Conservation (phyloP, 2,797 vertebrate genomes). For the Monodelphis domestica region DNA sequence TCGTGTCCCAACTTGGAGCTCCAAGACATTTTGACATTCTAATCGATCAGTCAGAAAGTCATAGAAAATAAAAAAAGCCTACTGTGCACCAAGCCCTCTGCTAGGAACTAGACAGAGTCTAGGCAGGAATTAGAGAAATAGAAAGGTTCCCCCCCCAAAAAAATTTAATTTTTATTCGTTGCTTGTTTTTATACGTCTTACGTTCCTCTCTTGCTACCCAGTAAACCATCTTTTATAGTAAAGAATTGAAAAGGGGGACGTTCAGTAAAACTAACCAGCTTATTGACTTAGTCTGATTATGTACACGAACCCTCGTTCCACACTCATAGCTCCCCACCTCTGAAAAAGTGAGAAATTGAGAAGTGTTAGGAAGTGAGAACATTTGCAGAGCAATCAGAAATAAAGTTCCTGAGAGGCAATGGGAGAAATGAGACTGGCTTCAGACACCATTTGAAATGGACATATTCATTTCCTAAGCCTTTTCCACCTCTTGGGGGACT, state of each 20-base stretch:
- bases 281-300: not conserved
- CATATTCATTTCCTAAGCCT: not conserved
- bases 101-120: conserved; percentile 10
- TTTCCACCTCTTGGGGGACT: not conserved
- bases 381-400: not conserved
- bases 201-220: not conserved
- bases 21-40: conserved; percentile 26
- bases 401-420: not conserved
- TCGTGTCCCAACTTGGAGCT: conserved; percentile 1
- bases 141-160: conserved; percentile 4
- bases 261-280: not conserved
- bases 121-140: conserved; percentile 19
- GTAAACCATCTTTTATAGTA: not conserved
- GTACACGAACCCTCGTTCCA: not conserved
- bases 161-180: not conserved
- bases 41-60: not conserved
- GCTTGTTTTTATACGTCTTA: not conserved
- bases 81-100: not conserved
- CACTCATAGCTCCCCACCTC: not conserved
- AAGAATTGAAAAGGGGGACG: not conserved
- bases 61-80: too few species aligned
- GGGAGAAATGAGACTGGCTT: not conserved
- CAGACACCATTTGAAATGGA: not conserved
- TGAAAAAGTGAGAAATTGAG: not conserved
- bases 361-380: not conserved